These are phyloP conservation scores for Heloderma charlesbogerti DNA, from an alignment of 2,113 vertebrate species.

Conservation along the genomic window DNA sequence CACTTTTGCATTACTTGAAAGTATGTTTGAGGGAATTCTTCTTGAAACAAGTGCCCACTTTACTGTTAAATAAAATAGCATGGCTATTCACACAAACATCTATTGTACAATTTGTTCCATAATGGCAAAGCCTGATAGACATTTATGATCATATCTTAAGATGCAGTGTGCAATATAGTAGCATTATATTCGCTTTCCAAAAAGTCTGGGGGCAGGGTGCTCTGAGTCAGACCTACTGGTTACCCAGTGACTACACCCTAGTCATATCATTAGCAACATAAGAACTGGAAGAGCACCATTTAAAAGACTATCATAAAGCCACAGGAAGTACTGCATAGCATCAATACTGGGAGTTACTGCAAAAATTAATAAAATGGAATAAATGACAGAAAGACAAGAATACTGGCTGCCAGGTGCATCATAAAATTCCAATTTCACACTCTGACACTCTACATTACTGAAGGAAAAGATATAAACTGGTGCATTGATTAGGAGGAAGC, in stretches of 20 bases:
- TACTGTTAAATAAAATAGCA: not conserved
- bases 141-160: not conserved
- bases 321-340: not conserved
- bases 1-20: not conserved
- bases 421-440: slow-evolving; percentile 67
- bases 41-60: not conserved
- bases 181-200: not conserved
- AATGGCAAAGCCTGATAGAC: not conserved
- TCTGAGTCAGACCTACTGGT: slow-evolving; percentile 12
- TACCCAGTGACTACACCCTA: not conserved
- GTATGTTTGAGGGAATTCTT: not conserved
- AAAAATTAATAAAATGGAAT: slow-evolving; percentile 55
- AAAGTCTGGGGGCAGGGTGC: not conserved
- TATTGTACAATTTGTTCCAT: not conserved
- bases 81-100: not conserved
- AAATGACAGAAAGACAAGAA: slow-evolving; percentile 55
- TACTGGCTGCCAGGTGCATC: slow-evolving; percentile 52
- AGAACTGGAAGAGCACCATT: not conserved
- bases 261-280: not conserved
- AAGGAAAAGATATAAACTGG: slow-evolving; percentile 58
- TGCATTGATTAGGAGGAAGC: slow-evolving; percentile 64
- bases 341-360: slow-evolving; percentile 40
- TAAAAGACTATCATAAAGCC: slow-evolving; percentile 11
- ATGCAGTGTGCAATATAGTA: not conserved
- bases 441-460: slow-evolving; percentile 52